These are phyloP conservation scores for Erinaceus europaeus DNA, from an alignment of 2,113 vertebrate species.

Conservation along the genomic window DNA sequence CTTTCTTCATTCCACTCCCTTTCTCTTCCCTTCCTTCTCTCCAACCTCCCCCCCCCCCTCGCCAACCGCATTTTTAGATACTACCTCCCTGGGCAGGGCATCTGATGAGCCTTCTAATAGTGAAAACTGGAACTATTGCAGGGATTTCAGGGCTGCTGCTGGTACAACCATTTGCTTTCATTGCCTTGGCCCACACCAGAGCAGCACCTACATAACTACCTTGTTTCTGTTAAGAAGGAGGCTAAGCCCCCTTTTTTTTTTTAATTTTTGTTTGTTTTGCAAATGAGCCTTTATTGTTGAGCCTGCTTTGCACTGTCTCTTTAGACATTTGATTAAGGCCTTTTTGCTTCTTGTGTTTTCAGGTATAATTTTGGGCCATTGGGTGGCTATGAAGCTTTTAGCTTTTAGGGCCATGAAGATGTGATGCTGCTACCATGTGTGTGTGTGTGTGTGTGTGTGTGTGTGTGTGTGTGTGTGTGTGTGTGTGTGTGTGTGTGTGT, in stretches of 20 bases:
- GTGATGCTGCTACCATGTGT: neutral
- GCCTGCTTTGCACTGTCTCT: neutral
- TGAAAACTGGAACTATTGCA: fast-evolving
- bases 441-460: neutral
- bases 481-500: neutral
- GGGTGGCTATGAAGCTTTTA: neutral
- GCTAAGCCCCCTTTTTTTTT: no score
- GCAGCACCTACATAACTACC: neutral
- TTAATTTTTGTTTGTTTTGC: no score
- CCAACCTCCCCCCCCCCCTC: no score
- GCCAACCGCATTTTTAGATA: no score
- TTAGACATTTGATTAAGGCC: neutral
- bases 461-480: neutral
- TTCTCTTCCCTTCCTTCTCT: no score
- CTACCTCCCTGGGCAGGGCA: no score
- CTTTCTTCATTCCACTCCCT: no score
- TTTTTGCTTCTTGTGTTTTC: neutral
- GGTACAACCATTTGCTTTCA: neutral
- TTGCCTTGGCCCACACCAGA: neutral
- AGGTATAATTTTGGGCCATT: neutral
- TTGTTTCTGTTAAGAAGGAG: neutral
- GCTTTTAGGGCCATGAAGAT: neutral
- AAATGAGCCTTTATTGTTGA: neutral
- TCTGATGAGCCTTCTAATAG: neutral
- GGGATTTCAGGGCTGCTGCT: neutral